These are phyloP conservation scores for Baronia brevicornis DNA, from an alignment of 2,888 invertebrate species.

Conservation along the genomic window DNA sequence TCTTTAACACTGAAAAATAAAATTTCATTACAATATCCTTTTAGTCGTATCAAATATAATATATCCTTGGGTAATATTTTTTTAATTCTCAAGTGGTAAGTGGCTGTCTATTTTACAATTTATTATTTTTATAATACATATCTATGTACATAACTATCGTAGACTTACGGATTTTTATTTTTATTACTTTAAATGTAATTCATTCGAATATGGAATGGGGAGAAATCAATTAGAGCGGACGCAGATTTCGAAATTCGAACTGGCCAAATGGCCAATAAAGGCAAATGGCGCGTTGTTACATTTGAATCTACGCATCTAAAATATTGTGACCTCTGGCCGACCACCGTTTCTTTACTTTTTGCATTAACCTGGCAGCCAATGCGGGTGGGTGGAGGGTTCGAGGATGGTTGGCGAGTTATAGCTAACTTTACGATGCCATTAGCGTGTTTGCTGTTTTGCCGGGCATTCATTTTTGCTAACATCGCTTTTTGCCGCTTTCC, in stretches of 20 bases:
- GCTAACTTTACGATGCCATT: conserved; percentile 52
- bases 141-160: background rate
- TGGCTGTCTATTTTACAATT: conserved; percentile 9
- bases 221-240: conserved; percentile 57
- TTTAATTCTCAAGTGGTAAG: too few relatives aligned
- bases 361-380: conserved; percentile 10
- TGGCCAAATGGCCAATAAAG: conserved; percentile 64
- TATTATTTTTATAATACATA: conserved; percentile 6
- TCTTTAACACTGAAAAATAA: too few relatives aligned
- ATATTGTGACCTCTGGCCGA: conserved; percentile 30
- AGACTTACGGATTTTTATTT: conserved; percentile 10
- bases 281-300: conserved; percentile 57
- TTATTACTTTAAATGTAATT: conserved; percentile 32
- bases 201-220: conserved; percentile 42
- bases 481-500: conserved; percentile 36
- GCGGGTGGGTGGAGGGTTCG: conserved; percentile 27
- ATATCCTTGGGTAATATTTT: too few relatives aligned
- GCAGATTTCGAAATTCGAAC: conserved; percentile 47
- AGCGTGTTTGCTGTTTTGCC: conserved; percentile 55
- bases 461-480: conserved; percentile 43
- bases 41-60: too few relatives aligned
- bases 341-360: conserved; percentile 10
- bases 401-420: conserved; percentile 31
- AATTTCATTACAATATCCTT: too few relatives aligned
- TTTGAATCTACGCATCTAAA: conserved; percentile 36